These are phyloP conservation scores for Dysidea cf. avara DNA, from an alignment of 37 sponge, comb jelly and placozoan genomes.

Conservation along the genomic window DNA sequence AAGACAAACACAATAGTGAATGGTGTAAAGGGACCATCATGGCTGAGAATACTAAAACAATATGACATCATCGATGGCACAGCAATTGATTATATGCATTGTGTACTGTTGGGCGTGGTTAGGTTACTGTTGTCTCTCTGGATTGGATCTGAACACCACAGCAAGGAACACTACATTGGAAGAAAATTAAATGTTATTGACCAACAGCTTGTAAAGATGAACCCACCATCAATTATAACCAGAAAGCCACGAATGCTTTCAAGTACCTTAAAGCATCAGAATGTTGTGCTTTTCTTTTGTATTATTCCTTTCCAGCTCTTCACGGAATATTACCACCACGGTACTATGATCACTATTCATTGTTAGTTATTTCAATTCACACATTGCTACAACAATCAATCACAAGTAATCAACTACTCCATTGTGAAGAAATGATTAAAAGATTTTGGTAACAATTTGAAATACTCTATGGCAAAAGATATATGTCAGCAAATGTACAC, in stretches of 20 bases:
- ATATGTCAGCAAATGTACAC: constrained; percentile 5
- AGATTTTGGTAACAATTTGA: background rate
- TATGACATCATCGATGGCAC: constrained; percentile 3
- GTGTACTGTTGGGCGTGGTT: constrained; percentile 10
- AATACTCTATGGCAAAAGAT: background rate
- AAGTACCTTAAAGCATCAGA: background rate
- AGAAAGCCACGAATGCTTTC: background rate
- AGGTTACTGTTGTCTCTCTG: background rate
- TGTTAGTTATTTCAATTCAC: background rate
- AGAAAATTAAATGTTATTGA: no score
- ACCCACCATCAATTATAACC: no score
- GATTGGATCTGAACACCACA: no score
- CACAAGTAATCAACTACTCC: no score
- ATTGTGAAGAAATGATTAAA: background rate
- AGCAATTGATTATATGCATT: constrained; percentile 11
- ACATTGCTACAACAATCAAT: no score
- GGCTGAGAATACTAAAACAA: background rate
- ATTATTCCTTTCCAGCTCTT: background rate
- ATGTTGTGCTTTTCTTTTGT: background rate
- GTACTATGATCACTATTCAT: background rate
- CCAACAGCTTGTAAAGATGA: no score
- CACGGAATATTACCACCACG: background rate
- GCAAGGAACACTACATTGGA: no score
- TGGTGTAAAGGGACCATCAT: constrained; percentile 4
- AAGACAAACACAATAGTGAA: background rate